phyloP scores from a whole-genome alignment of 2,888 invertebrate genomes.

The Phasia obesa region DNA sequence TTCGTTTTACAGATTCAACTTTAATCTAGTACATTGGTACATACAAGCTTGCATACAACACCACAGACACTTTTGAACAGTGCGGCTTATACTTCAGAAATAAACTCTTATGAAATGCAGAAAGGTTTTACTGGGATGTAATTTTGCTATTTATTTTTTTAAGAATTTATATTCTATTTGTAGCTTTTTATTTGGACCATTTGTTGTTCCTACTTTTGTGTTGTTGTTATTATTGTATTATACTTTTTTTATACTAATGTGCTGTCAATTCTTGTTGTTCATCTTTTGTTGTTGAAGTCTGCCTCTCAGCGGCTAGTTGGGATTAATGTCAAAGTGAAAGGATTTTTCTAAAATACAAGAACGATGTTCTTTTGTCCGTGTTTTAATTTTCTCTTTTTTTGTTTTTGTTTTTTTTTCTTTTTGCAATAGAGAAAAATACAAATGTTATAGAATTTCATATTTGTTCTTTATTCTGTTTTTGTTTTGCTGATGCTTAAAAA shows the following conservation, averaged over 20 bases:
- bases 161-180: slow-evolving; percentile 25
- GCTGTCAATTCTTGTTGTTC: slow-evolving; percentile 68
- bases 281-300: slow-evolving; percentile 69
- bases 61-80: neutral
- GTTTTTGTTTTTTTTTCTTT: slow-evolving; percentile 1
- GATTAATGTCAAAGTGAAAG: slow-evolving; percentile 73
- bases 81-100: slow-evolving; percentile 1
- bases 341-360: slow-evolving; percentile 67
- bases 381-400: slow-evolving; percentile 21
- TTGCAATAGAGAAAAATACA: slow-evolving; percentile 39
- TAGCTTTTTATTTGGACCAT: slow-evolving; percentile 22
- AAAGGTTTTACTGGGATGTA: slow-evolving; percentile 26
- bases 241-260: slow-evolving; percentile 55
- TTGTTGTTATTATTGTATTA: slow-evolving; percentile 22
- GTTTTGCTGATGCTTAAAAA: slow-evolving; percentile 60
- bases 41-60: neutral
- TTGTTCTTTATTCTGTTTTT: slow-evolving; percentile 48
- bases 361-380: slow-evolving; percentile 55
- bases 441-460: slow-evolving; percentile 66
- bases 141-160: slow-evolving; percentile 4
- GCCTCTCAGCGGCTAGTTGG: slow-evolving; percentile 70
- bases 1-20: slow-evolving; percentile 25
- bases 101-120: slow-evolving; percentile 19
- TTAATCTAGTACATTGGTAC: neutral
- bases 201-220: slow-evolving; percentile 25